Base-by-base conservation (phyloP, 2,113 vertebrate genomes). In the Tichodroma muraria region DNA sequence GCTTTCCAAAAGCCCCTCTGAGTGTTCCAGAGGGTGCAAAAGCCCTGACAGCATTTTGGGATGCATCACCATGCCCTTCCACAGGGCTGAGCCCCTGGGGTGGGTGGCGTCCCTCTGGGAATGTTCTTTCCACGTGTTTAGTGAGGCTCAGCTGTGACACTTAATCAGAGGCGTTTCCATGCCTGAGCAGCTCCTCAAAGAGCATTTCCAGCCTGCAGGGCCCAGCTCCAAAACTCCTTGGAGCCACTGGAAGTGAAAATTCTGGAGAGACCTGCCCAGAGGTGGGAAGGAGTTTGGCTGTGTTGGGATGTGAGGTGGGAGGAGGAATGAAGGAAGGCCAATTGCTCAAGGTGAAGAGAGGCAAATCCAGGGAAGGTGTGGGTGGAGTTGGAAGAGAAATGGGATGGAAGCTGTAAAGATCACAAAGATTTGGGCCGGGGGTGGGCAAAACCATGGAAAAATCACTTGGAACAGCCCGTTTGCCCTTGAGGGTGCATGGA, bases 111-210 rank as follows among this genome's bases (percentile, higher is more conserved):
- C 14, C 35, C 19, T 42, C 38, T 42, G 22, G 94, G 35, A 86
- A 50, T 33, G 18, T 22, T 60, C 21, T 60, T 75, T 25, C 78
- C 78, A 18, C 38, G 8, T 53, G n/a, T 53, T 40, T 1, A 20
- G 70, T 4, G 2, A 2, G 12, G 30, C n/a, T 42, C 6, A 2
- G 30, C 49, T 63, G 6, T 56, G 80, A 27, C 65, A 8, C 31
- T 2, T 0, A 1, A 27, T 0, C 40, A 49, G 10, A 42, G 52
- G 1, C 4, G 4, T 79, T 85, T 59, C 35, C 37, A 7, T 57
- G 53, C 44, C 56, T 24, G 9, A 45, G 42, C 72, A 45, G 21
- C 9, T 71, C 22, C 35, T 8, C 25, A 9, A 8, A 59, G 52
- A 5, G 11, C 31, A 13, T 70, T 68, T 2, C 4, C 70, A 83